Evolutionary conservation across 2,888 invertebrate species (phyloP).

Genomic region (Drosophila paranaensis): DNA sequence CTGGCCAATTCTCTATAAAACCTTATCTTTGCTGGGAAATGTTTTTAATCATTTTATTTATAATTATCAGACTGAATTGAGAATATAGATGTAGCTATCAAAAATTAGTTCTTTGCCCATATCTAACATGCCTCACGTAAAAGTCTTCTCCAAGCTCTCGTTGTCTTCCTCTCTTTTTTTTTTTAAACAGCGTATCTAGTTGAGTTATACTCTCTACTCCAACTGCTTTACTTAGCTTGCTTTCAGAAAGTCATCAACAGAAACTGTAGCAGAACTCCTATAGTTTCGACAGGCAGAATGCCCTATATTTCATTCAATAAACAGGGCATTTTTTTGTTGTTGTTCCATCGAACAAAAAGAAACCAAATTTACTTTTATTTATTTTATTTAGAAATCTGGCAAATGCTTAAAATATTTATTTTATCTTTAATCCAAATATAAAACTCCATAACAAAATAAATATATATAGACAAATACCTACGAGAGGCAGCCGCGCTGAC

Average conservation of each 20-base stretch:
- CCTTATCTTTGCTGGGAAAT: not conserved
- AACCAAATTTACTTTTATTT: not conserved
- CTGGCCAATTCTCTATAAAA: not conserved
- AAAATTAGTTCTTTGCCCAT: not conserved
- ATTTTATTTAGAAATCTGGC: conserved; percentile 3
- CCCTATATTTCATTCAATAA: too few relatives aligned
- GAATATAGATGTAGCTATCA: not conserved
- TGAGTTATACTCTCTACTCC: too few relatives aligned
- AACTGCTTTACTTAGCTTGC: too few relatives aligned
- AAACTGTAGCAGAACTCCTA: too few relatives aligned
- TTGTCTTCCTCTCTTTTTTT: too few relatives aligned
- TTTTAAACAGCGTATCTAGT: too few relatives aligned
- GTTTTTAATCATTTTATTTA: not conserved
- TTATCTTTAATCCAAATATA: conserved; percentile 13
- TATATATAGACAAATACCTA: not conserved
- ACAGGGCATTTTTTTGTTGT: too few relatives aligned
- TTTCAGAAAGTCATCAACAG: too few relatives aligned
- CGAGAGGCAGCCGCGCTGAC: conserved; percentile 35
- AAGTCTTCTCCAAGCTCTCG: too few relatives aligned
- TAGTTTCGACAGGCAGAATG: too few relatives aligned
- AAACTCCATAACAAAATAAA: not conserved
- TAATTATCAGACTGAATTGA: not conserved
- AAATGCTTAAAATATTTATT: conserved; percentile 17
- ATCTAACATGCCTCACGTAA: too few relatives aligned
- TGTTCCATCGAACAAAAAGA: not conserved